Evolutionary conservation across 2,888 invertebrate genomes (phyloP), one percentile per base, ranked within the genome.

Genomic region (Azorinus chamasolen): DNA sequence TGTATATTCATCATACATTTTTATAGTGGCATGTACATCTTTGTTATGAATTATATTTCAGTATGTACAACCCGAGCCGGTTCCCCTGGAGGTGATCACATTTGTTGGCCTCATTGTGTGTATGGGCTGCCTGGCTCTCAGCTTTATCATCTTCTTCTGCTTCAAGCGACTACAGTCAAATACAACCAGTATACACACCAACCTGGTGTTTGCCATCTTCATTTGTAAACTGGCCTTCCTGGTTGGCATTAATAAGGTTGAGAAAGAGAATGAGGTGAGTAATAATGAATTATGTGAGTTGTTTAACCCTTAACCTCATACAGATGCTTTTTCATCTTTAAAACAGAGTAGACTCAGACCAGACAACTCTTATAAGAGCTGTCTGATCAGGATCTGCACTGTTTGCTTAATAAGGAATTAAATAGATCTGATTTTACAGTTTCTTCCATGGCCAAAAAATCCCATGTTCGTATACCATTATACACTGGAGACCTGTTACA

Each of bases 171-270:
- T 90, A 3, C 90, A 91, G 80, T 92, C 92, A 61, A 98, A 98
- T 87, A 97, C 97, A 53, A 98, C 98, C 93, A 97, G 97, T 22
- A 98, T 98, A 80, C 97, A 98, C 91, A 97, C 97, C 90, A 98
- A 99, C 92, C 95, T 98, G 10, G 96, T 98, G n/a, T 95, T 98
- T 78, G 97, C 97, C 89, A 96, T 98, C 24, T 96, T 99, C 90
- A 94, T 97, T 87, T 96, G 97, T 0, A 96, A 98, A 91, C 92
- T 97, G 27, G 93, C 98, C 32, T 98, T 97, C 92, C 95, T 98
- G 58, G 94, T 97, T 16, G 97, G 98, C 0, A 94, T 98, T 90
- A 97, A 98, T 93, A 96, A 96, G 2, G 95, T 97, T 63, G 95
- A 95, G 79, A 95, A 96, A 16, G 95, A 95, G 79, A 95, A 96